Percentiles rank a stretch among this genome's conserved stretches.
Evolutionary conservation across 2,888 invertebrate species (phyloP).

Genomic region (Tubulanus polymorphus): DNA sequence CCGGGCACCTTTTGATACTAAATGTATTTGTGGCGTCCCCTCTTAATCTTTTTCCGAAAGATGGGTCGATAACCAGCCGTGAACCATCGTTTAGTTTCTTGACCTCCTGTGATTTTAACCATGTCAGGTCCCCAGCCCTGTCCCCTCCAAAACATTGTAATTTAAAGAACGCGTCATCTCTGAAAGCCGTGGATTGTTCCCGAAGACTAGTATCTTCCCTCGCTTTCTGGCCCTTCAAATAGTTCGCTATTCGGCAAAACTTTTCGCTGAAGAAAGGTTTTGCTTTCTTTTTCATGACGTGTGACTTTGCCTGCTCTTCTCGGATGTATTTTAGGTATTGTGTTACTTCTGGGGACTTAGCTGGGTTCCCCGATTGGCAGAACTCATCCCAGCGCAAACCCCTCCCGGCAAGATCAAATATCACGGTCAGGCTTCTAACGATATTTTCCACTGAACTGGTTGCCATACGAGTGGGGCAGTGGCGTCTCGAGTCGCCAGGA

Average conservation of each 20-base stretch:
- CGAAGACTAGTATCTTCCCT: not conserved
- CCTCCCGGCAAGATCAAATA: not conserved
- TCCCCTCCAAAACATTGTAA: conserved; percentile 5
- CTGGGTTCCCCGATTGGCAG: not conserved
- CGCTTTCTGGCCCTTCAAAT: not conserved
- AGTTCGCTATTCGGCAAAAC: not conserved
- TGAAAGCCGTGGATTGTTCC: not conserved
- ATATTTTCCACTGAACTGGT: not conserved
- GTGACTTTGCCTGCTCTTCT: conserved; percentile 2
- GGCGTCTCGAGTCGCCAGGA: too few species aligned
- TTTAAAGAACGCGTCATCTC: conserved; percentile 5
- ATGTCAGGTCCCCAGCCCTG: not conserved
- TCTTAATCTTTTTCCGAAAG: conserved; percentile 1
- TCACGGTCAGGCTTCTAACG: not conserved
- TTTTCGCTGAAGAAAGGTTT: conserved; percentile 5
- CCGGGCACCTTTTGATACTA: not conserved
- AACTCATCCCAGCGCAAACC: not conserved
- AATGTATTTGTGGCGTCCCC: not conserved
- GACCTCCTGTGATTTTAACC: conserved; percentile 3
- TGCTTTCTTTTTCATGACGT: conserved; percentile 2
- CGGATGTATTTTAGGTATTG: not conserved
- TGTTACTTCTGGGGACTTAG: not conserved
- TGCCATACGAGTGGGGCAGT: not conserved
- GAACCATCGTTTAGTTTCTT: not conserved
- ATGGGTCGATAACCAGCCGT: not conserved